Base-by-base conservation (phyloP, 92 coral and sea anemone species). In the Porites evermanni region DNA sequence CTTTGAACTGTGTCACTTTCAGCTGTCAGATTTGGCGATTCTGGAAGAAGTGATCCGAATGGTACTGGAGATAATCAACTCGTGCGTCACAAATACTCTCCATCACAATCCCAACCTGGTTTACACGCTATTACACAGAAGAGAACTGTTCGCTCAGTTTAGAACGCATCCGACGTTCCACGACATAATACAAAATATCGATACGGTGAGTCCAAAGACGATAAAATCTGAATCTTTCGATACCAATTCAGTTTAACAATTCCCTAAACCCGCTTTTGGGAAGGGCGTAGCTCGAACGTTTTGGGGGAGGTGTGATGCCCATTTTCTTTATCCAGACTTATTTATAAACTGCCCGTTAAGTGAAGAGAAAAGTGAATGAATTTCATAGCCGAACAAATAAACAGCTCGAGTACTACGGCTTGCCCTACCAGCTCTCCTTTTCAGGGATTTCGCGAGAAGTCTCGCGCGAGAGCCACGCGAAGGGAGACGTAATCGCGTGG, bases 61-160 rank as follows among this genome's bases (percentile, higher is more conserved):
- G 99, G 99, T 97, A 61, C 86, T 97, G 53, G 99, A 97, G 85
- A 97, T 97, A 70, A 92, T 97, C 74, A 97, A 97, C 64, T 97
- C 99, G 2, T 97, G 99, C 84, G 93, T 97, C n/a, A 97, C 99
- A 29, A 97, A 97, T 94, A 97, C 99, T 3, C 90, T 97, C 58
- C 99, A 97, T 74, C 99, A 97, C 83, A 97, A 97, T 71, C 99
- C 99, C 14, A 97, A 97, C 87, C 93, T 97, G 80, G 99, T 97
- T 3, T 97, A 97, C 90, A 97, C 99, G 0, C 76, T 97, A 53
- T 92, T 97, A 23, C 99, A 97, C 90, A 79, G 99, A 66, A 77
- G 99, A 82, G 99, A 97, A 71, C 90, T 97, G 86, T 97, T 97
- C 76, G 99, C 99, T 2, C 99, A 95, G 94, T 97, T 97, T 63